phyloP scores from a whole-genome alignment of 2,888 invertebrate species.

The Lasius fuliginosus region DNA sequence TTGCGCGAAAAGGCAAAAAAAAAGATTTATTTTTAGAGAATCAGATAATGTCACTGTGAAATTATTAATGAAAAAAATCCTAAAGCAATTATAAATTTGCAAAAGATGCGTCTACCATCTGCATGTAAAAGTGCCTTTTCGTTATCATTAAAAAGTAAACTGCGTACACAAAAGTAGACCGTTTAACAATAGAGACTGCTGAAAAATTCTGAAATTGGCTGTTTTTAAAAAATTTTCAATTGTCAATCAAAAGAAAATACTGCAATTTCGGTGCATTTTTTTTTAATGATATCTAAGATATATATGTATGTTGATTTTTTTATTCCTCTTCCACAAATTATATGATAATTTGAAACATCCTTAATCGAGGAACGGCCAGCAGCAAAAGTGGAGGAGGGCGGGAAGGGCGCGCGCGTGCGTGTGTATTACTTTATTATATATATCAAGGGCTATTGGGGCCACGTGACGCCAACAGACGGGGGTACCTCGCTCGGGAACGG shows the following conservation, averaged over 20 bases:
- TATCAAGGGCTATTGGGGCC: conserved; percentile 81
- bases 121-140: not conserved
- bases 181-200: not conserved
- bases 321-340: not conserved
- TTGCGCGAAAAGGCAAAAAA: too few relatives aligned
- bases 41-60: not conserved
- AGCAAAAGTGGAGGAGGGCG: not conserved
- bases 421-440: conserved; percentile 76
- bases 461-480: conserved; percentile 80
- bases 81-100: not conserved
- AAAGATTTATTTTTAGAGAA: not conserved
- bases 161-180: not conserved
- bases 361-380: not conserved
- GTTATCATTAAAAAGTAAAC: not conserved
- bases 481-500: conserved; percentile 62
- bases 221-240: not conserved
- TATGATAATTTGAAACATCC: not conserved
- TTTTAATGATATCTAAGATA: not conserved
- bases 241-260: too few relatives aligned
- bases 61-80: not conserved
- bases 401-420: conserved; percentile 55
- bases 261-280: not conserved
- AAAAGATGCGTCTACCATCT: not conserved
- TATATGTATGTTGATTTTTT: not conserved
- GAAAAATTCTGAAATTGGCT: not conserved